These are phyloP conservation scores for Peromyscus maniculatus DNA, from an alignment of 2,113 vertebrate species.

Conservation along the genomic window DNA sequence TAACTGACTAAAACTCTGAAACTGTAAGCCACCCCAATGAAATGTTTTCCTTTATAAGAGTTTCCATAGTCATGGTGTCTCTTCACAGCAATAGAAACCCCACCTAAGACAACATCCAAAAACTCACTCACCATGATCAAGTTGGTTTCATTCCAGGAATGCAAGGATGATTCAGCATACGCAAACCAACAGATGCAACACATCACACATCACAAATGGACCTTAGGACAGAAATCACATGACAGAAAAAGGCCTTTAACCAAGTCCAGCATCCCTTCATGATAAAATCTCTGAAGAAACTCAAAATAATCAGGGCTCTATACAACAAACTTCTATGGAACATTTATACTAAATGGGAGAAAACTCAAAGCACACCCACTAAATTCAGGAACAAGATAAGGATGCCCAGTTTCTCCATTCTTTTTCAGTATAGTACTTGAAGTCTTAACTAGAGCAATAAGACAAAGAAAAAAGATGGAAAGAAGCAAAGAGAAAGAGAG, in stretches of 20 bases:
- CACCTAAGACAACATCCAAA: neutral
- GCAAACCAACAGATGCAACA: neutral
- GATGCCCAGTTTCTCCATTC: neutral
- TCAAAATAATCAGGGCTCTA: neutral
- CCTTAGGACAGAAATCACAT: neutral
- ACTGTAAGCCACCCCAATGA: neutral
- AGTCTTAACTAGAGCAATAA: neutral
- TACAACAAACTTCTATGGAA: neutral
- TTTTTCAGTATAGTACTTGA: neutral
- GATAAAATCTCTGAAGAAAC: neutral
- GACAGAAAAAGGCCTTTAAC: neutral
- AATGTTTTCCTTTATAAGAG: neutral
- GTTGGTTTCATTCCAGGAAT: neutral
- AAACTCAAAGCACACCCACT: neutral
- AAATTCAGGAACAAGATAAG: neutral
- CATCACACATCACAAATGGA: neutral
- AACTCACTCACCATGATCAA: neutral
- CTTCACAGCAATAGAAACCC: neutral
- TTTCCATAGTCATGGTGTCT: neutral
- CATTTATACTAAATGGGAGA: neutral
- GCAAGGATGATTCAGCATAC: neutral
- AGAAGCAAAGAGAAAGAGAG: neutral
- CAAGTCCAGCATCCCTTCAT: neutral
- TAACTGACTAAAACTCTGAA: neutral
- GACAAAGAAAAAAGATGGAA: neutral